These are phyloP conservation scores for Streptopelia turtur DNA, from an alignment of 2,797 vertebrate genomes.

Conservation along the genomic window DNA sequence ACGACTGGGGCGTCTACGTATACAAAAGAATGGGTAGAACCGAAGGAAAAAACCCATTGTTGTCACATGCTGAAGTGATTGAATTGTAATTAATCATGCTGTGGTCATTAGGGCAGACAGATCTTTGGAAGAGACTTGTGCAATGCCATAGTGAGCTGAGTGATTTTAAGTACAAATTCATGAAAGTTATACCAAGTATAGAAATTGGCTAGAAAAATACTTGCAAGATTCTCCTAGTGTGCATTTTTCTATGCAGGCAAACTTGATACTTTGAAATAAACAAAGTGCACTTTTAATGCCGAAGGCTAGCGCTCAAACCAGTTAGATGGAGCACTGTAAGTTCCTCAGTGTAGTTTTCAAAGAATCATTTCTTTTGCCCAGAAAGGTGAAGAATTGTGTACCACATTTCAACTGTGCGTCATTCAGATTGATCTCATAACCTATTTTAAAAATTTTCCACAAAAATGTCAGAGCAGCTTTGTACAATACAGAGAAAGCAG, in stretches of 20 bases:
- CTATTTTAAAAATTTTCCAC: background rate
- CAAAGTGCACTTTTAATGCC: background rate
- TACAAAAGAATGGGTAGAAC: background rate
- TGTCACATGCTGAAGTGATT: background rate
- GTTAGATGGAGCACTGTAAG: background rate
- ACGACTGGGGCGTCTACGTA: fast-evolving
- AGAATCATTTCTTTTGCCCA: background rate
- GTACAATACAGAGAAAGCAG: background rate
- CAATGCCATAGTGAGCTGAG: background rate
- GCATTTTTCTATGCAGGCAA: background rate
- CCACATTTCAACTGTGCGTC: background rate
- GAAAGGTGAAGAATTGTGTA: background rate
- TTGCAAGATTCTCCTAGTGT: background rate
- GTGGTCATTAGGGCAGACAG: background rate
- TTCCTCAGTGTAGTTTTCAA: background rate
- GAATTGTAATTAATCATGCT: background rate
- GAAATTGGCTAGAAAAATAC: background rate
- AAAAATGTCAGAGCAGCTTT: background rate
- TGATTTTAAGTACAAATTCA: background rate
- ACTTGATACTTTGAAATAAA: background rate
- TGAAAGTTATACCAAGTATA: background rate
- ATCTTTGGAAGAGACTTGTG: background rate
- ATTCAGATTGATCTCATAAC: background rate
- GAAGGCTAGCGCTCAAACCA: background rate
- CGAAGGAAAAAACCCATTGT: fast-evolving